A percentile compares a stretch with the other conserved stretches of the same genome.
Evolutionary conservation across 1,140 invertebrate genomes (phyloP).

Genomic region (Proctacanthus coquilletti): DNA sequence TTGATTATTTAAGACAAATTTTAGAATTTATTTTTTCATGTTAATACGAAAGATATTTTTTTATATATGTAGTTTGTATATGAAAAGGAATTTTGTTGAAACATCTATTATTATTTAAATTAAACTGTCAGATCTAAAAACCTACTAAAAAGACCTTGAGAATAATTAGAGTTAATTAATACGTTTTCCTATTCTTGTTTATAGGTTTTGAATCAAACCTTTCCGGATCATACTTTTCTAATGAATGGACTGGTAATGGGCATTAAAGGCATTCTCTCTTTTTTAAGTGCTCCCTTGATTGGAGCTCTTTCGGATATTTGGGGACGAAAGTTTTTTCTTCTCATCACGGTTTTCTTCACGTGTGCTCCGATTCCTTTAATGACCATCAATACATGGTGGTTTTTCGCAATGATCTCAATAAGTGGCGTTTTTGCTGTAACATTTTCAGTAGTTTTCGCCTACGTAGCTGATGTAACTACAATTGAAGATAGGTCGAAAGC

Average conservation of each 20-base stretch:
- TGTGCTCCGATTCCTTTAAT: conserved; percentile 97
- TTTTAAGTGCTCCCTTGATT: conserved; percentile 90
- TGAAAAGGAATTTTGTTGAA: too few relatives aligned
- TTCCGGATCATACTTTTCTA: conserved; percentile 96
- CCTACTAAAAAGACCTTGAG: too few relatives aligned
- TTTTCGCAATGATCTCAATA: conserved; percentile 98
- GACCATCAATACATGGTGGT: conserved; percentile 99
- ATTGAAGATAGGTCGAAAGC: conserved; percentile 89
- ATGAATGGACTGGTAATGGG: conserved; percentile 99
- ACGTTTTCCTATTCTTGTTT: conserved; percentile 15
- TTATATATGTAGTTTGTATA: too few relatives aligned
- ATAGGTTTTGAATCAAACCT: conserved; percentile 85
- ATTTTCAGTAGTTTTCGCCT: conserved; percentile 97
- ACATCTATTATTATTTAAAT: too few relatives aligned
- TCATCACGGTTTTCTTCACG: conserved; percentile 98
- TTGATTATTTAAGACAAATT: too few relatives aligned
- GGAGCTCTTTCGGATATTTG: conserved; percentile 95
- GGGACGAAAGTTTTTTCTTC: conserved; percentile 94
- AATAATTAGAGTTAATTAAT: too few relatives aligned
- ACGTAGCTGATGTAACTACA: conserved; percentile 98
- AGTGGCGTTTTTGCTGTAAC: conserved; percentile 98
- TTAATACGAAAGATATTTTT: too few relatives aligned
- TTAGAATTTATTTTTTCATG: too few relatives aligned
- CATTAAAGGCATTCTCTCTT: conserved; percentile 93
- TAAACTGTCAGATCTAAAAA: too few relatives aligned